Evolutionary conservation across 1,140 invertebrate species (phyloP).

Genomic region (Drosophila insularis): DNA sequence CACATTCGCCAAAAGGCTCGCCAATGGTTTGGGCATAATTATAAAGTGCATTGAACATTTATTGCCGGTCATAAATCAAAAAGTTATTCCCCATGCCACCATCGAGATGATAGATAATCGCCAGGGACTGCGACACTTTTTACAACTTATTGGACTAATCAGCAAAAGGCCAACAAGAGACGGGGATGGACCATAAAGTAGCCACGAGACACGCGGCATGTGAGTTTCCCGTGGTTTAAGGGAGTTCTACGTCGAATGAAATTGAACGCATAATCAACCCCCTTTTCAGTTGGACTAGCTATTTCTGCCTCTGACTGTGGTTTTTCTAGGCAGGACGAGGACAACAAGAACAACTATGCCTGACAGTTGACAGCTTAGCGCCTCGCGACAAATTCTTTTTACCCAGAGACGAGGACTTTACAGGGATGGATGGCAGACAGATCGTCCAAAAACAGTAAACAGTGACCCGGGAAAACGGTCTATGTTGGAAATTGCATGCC

Average conservation of each 20-base stretch:
- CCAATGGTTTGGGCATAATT: slow-evolving; percentile 57
- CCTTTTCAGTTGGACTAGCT: slow-evolving; percentile 39
- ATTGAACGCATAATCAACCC: slow-evolving; percentile 46
- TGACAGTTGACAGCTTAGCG: slow-evolving; percentile 78
- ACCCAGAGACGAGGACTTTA: background rate
- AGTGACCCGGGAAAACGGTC: background rate
- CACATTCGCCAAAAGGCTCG: slow-evolving; percentile 31
- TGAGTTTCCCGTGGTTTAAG: slow-evolving; percentile 40
- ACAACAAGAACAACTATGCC: slow-evolving; percentile 35
- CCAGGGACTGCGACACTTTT: slow-evolving; percentile 71
- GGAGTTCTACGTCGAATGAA: slow-evolving; percentile 5
- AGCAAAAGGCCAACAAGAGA: slow-evolving; percentile 26
- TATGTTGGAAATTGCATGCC: slow-evolving; percentile 69
- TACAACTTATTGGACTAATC: slow-evolving; percentile 82
- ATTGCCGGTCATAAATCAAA: slow-evolving; percentile 81
- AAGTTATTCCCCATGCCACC: slow-evolving; percentile 50
- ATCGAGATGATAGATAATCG: slow-evolving; percentile 57
- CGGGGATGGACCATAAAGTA: slow-evolving; percentile 39
- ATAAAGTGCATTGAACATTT: slow-evolving; percentile 78
- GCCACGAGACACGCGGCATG: slow-evolving; percentile 69
- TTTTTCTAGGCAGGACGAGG: slow-evolving; percentile 4
- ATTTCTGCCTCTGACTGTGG: slow-evolving; percentile 20
- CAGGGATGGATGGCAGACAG: background rate
- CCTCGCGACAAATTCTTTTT: slow-evolving; percentile 52
- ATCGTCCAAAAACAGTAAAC: slow-evolving; percentile 1